Evolutionary conservation across 2,888 invertebrate species (phyloP), one percentile per base, ranked within the genome.

Genomic region (Gerris lacustris): DNA sequence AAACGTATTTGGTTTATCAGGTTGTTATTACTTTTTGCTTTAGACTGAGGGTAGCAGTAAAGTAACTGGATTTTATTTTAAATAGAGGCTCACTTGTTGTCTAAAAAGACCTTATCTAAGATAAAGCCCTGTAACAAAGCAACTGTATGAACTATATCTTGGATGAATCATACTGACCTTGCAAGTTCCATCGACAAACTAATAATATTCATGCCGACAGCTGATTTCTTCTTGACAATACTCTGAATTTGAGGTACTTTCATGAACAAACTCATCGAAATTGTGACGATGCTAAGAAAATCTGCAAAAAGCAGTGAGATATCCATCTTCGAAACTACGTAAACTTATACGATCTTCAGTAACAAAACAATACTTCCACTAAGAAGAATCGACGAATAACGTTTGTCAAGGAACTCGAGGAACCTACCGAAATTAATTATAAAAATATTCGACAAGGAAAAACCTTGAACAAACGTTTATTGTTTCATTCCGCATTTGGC

Each of bases 221-320:
- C 86, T 69, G 87, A 88, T 79, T 87, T 83, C 69, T 85, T 83
- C 74, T 84, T 82, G 6, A 84, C 77, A 69, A 93, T 82, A 71
- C 86, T 86, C 74, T 86, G 79, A 73, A 94, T 92, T 82, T 94
- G 93, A 0, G 93, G 93, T 68, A 93, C 84, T 83, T 94, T 94
- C 75, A 90, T 82, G 75, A 92, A 84, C 69, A 91, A 82, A 78
- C 92, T 91, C 78, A 90, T 86, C 66, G 86, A 79, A 74, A 94
- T 90, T 0, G 91, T 92, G n/a, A 90, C 81, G 15, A 88, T 79
- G 79, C 91, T 92, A 69, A 91, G 79, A 68, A 84, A 77, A 78
- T 88, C 84, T 5, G 87, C 78, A 63, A 83, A 77, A 55, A 79
- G 73, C 71, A 81, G 79, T 9, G 80, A 69, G 70, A 74, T 66